Evolutionary conservation across 2,888 invertebrate species (phyloP).

Genomic region (Phyto melanocephala): DNA sequence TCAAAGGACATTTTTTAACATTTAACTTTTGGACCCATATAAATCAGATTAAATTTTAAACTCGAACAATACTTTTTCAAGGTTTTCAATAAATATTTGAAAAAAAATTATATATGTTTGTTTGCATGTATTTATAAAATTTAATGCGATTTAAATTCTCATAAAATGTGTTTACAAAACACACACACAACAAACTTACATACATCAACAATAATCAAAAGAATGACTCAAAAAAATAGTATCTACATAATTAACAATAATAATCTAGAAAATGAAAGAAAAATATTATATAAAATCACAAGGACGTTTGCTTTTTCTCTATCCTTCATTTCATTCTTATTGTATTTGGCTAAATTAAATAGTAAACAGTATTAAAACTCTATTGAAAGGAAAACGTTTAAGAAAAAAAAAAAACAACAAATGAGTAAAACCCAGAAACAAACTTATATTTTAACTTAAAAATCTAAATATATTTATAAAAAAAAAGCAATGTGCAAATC

Average conservation of each 20-base stretch:
- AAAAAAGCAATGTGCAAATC: neutral
- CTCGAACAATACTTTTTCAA: too few relatives aligned
- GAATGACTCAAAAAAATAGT: neutral
- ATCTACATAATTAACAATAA: neutral
- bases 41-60: too few relatives aligned
- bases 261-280: conserved; percentile 11
- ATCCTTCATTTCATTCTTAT: conserved; percentile 23
- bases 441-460: neutral
- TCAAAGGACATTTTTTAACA: too few relatives aligned
- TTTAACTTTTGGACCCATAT: too few relatives aligned
- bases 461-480: conserved; percentile 7
- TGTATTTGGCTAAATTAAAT: conserved; percentile 30
- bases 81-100: neutral
- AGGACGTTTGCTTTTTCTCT: conserved; percentile 29
- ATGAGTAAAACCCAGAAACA: neutral
- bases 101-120: neutral
- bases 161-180: neutral
- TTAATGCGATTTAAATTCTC: conserved; percentile 28
- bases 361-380: conserved; percentile 53
- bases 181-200: neutral
- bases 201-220: neutral
- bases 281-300: conserved; percentile 41
- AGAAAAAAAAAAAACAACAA: conserved; percentile 18
- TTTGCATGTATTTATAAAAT: too few relatives aligned
- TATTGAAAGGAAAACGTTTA: conserved; percentile 46